Conservation (phyloP, 2,888 invertebrate species). For the Epicampocera succincta region DNA sequence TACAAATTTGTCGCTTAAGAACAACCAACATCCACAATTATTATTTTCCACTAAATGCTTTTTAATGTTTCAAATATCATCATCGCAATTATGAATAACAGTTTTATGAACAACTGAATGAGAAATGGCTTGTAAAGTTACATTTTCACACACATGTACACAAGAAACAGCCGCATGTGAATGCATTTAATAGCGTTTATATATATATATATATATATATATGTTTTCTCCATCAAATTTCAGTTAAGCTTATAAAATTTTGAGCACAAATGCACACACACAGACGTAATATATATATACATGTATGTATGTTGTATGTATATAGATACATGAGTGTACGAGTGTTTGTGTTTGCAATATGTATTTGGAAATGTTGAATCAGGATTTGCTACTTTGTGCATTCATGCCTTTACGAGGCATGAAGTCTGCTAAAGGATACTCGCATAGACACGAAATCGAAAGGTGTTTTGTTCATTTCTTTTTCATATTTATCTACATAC, state of each 20-base stretch:
- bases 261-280: neutral
- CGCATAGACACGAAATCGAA: neutral
- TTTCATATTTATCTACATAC: no score
- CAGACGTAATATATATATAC: neutral
- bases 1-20: neutral
- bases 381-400: constrained; percentile 12
- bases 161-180: constrained; percentile 31
- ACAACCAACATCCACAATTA: constrained; percentile 43
- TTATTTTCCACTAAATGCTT: constrained; percentile 56
- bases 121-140: constrained; percentile 48
- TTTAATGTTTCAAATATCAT: constrained; percentile 18
- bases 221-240: neutral
- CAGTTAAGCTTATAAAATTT: constrained; percentile 49
- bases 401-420: constrained; percentile 24
- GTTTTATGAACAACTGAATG: constrained; percentile 21
- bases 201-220: no score
- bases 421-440: neutral
- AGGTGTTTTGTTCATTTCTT: neutral
- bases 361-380: constrained; percentile 2
- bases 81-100: constrained; percentile 23
- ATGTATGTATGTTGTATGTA: no score
- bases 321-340: neutral
- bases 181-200: constrained; percentile 60
- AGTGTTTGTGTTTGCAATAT: neutral
- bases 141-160: constrained; percentile 16